Percentiles rank a stretch among this genome's conserved stretches.
Conservation (phyloP, 2,888 invertebrate genomes). For the Lycocerus yunnanus region DNA sequence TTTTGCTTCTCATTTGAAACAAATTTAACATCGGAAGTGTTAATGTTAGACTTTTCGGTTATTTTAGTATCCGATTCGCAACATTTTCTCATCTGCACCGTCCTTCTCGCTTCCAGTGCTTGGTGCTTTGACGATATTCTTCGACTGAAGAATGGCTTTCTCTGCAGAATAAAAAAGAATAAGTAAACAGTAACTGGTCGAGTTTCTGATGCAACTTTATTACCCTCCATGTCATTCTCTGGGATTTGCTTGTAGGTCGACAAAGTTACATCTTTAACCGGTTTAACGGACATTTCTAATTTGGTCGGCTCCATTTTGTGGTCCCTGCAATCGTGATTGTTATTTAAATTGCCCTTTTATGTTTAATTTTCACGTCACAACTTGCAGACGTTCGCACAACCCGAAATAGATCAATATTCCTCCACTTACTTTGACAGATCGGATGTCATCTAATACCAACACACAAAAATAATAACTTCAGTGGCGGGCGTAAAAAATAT, state of each 20-base stretch:
- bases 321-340: slow-evolving; percentile 7
- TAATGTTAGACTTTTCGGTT: slow-evolving; percentile 61
- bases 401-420: slow-evolving; percentile 30
- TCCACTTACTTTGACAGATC: slow-evolving; percentile 6
- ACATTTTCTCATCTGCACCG: slow-evolving; percentile 74
- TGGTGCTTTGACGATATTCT: slow-evolving; percentile 55
- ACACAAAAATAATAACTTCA: neutral
- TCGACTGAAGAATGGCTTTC: slow-evolving; percentile 43
- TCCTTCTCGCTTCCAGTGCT: slow-evolving; percentile 57
- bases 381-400: slow-evolving; percentile 10
- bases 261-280: slow-evolving; percentile 40
- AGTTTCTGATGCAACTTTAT: slow-evolving; percentile 28
- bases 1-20: slow-evolving; percentile 72
- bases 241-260: slow-evolving; percentile 63
- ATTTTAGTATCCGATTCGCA: slow-evolving; percentile 65
- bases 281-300: slow-evolving; percentile 48
- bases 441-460: slow-evolving; percentile 5
- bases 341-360: slow-evolving; percentile 22
- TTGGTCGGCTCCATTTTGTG: slow-evolving; percentile 57
- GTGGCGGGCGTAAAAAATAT: neutral
- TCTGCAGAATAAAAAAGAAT: slow-evolving; percentile 34
- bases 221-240: slow-evolving; percentile 62
- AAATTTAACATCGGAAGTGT: slow-evolving; percentile 75
- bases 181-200: neutral
- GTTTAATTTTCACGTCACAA: slow-evolving; percentile 1